Conservation (phyloP, 2,113 vertebrate species). For the Aldabrachelys gigantea region DNA sequence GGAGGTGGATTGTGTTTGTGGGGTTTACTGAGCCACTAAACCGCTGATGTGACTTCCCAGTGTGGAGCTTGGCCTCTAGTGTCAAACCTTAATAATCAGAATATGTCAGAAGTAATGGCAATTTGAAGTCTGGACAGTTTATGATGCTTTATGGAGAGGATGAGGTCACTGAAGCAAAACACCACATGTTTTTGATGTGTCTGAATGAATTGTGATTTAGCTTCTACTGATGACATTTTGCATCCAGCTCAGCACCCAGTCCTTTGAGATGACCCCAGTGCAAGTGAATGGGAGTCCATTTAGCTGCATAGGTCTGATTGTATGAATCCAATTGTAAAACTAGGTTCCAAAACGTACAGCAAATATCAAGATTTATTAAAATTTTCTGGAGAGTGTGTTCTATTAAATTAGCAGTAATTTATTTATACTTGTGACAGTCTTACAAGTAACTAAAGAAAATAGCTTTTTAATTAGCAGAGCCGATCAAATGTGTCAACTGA, state of each 20-base stretch:
- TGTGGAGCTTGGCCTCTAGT: neutral
- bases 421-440: neutral
- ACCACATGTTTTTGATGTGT: neutral
- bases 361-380: neutral
- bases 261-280: neutral
- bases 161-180: neutral
- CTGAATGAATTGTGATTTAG: neutral
- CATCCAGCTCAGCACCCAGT: neutral
- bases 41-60: neutral
- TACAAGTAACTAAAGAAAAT: neutral
- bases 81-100: neutral
- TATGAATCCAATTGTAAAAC: neutral
- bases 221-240: neutral
- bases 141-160: neutral
- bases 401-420: neutral
- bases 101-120: neutral
- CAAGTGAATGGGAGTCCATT: neutral
- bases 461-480: neutral
- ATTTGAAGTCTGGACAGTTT: neutral
- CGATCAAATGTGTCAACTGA: neutral
- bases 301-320: neutral
- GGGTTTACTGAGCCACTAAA: neutral
- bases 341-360: neutral
- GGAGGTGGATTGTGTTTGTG: neutral
- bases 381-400: neutral